Base-by-base conservation (phyloP, 2,797 vertebrate genomes). In the Chiroxiphia lanceolata region DNA sequence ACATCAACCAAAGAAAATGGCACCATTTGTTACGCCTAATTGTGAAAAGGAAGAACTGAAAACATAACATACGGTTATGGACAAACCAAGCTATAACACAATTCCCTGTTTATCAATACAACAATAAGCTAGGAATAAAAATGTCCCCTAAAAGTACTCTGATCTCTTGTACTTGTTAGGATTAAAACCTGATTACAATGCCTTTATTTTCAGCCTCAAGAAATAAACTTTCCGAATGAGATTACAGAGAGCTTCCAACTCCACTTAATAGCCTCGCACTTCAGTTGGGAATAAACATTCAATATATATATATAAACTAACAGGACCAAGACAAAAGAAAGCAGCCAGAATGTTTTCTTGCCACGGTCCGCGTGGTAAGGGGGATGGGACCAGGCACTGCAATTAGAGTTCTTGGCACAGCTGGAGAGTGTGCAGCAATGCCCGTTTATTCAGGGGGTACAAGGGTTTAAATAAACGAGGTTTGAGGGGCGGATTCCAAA, bases 81-180 rank as follows among this genome's bases (percentile, higher is more conserved):
- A 63, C 51, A 85, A 83, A 50, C 14, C 42, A 64, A 76, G 29
- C 29, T 38, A 42, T 22, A 92, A 59, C 4, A 10, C 29, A 84
- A 70, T 53, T 64, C 29, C 69, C 33, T 45, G 19, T 33, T 42
- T 86, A 53, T 31, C 40, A 90, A 45, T 38, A 34, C 21, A 57
- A 63, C 26, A 90, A 42, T 42, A 83, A 81, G 26, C 23, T 63
- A 71, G 61, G 48, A 93, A 81, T 50, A 80, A 88, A 89, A 94
- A 61, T 1, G 3, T 7, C 10, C 33, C 20, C 44, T 48, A 57
- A 31, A 60, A 75, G 22, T 48, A 67, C 22, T 74, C 53, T 12
- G 10, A 80, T 48, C 51, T 71, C 47, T 64, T 57, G 19, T 54
- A 70, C 20, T 83, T 81, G 40, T 9, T 68, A 47, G n/a, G 54